These are phyloP conservation scores for Lophotriccus pileatus DNA, from an alignment of 2,797 vertebrate genomes.

Conservation along the genomic window DNA sequence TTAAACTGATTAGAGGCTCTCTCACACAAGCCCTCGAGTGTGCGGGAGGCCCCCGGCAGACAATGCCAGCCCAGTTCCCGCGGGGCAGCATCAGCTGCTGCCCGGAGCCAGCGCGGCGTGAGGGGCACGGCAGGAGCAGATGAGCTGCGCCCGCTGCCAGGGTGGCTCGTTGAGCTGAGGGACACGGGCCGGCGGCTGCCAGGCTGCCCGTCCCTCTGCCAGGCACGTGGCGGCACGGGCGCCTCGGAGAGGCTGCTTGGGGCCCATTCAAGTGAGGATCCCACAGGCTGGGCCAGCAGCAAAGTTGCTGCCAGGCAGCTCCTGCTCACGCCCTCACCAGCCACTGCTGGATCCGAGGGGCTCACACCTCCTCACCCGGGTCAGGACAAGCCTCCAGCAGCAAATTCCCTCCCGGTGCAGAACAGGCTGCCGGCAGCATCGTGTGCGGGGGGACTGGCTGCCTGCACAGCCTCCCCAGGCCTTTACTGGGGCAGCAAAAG, in stretches of 20 bases:
- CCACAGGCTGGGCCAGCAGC: background rate
- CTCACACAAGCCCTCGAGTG: background rate
- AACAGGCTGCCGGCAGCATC: background rate
- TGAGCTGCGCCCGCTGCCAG: background rate
- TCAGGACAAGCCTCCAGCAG: background rate
- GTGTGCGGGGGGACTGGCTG: too few species aligned
- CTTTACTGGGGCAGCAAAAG: background rate
- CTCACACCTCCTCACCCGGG: background rate
- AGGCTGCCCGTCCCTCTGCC: background rate
- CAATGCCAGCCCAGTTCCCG: constrained; percentile 16
- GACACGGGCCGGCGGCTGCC: background rate
- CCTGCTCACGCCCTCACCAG: background rate
- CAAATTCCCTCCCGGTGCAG: background rate
- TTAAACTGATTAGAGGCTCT: background rate
- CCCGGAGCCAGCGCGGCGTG: rapidly evolving
- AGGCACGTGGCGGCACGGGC: background rate
- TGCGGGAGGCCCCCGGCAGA: background rate
- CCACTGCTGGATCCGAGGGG: rapidly evolving
- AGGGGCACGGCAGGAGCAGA: background rate
- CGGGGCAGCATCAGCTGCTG: background rate
- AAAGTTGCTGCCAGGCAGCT: rapidly evolving
- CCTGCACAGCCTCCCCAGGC: rapidly evolving
- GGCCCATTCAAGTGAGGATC: rapidly evolving
- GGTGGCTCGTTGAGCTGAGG: background rate
- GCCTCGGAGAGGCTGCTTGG: background rate